Base-by-base conservation (phyloP, 1,140 invertebrate genomes). In the Zophobas atratus region DNA sequence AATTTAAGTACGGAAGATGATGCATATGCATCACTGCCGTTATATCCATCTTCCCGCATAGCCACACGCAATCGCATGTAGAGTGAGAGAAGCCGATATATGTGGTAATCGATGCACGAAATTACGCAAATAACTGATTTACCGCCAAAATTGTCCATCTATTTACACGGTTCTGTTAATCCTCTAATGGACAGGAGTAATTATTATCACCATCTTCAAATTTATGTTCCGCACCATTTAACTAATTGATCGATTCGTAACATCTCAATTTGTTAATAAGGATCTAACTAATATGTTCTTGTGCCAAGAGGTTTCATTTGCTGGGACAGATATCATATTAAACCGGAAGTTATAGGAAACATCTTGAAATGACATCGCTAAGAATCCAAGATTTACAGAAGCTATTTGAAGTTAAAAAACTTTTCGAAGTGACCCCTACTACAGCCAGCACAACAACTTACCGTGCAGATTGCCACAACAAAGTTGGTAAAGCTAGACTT, bases 331-430 rank as follows among this genome's bases (percentile, higher is more conserved):
- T 51, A 72, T 53, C 36, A 71, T 8, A 71, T 53, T 43, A 35
- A 51, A 48, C 49, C 35, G n/a, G 20, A 73, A 73, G 49, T 73
- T 55, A 49, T 38, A 56, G 71, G 6, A 63, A 43, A 73, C 71
- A 73, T 56, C 6, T 56, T 73, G 49, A 20, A 73, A 56, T 73
- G 71, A 73, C 71, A 48, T 73, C 46, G 5, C 55, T 36, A 48
- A 53, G 71, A 73, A 55, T 56, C 71, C 33, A 73, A 73, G 71
- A 73, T 73, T 73, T 73, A 73, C 71, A 73, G 71, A 73, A 39
- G 71, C 55, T 56, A 73, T 73, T 38, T 73, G n/a, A 56, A 71
- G 39, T 71, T 71, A 48, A 71, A 71, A 71, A 73, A 55, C 36
- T 56, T 73, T 73, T 39, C 71, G 56, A 73, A 73, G 49, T 56